These are phyloP conservation scores for Heliconius aoede DNA, from an alignment of 2,888 invertebrate species.

Conservation along the genomic window DNA sequence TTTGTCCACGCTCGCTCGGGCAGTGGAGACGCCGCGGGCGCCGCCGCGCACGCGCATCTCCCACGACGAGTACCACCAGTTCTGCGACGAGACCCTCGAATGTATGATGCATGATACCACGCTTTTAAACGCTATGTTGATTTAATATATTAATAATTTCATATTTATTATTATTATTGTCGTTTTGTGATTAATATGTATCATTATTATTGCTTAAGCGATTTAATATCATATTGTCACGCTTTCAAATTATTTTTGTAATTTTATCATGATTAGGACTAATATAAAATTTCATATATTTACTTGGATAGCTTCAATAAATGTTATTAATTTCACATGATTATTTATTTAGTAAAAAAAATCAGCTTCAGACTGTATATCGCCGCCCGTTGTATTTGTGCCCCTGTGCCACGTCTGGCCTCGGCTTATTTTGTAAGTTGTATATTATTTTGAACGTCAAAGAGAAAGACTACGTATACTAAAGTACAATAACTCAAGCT, in stretches of 20 bases:
- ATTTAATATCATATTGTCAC: not conserved
- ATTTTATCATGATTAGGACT: not conserved
- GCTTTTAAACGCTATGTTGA: slow-evolving; percentile 53
- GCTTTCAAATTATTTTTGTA: not conserved
- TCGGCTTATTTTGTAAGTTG: too few species aligned
- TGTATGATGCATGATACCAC: slow-evolving; percentile 83
- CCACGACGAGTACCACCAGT: slow-evolving; percentile 91
- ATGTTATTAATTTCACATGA: not conserved
- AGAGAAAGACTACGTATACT: not conserved
- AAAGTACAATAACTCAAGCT: not conserved
- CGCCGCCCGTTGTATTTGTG: too few species aligned
- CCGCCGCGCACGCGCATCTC: slow-evolving; percentile 84
- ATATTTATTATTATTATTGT: not conserved
- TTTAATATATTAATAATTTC: slow-evolving; percentile 18
- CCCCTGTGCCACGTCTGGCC: too few species aligned
- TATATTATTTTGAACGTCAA: not conserved
- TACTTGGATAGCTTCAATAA: not conserved
- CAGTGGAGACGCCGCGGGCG: slow-evolving; percentile 70
- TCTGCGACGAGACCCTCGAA: slow-evolving; percentile 91
- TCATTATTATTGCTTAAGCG: slow-evolving; percentile 2
- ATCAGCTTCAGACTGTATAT: too few species aligned
- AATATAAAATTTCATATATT: not conserved
- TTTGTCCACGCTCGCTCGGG: slow-evolving; percentile 51
- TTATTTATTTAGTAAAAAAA: not conserved
- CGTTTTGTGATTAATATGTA: not conserved